A percentile compares a stretch with the other conserved stretches of the same genome.
phyloP scores from a whole-genome alignment of 2,113 vertebrate species.

The Channa argus region DNA sequence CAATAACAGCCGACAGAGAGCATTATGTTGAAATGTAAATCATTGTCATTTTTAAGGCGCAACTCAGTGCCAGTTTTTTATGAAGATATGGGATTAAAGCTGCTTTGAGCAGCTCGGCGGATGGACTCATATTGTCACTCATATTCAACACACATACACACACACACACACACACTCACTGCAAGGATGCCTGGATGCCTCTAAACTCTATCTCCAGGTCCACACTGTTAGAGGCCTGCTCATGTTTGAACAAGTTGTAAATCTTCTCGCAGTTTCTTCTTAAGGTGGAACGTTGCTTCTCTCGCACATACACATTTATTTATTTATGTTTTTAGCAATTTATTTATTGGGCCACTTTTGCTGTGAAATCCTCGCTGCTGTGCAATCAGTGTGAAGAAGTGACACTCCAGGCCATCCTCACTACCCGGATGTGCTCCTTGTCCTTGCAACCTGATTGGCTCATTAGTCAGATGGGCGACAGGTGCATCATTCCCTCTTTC shows the following conservation, averaged over 20 bases:
- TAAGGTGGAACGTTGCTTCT: neutral
- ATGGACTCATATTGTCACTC: slow-evolving; percentile 34
- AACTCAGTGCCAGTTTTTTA: slow-evolving; percentile 46
- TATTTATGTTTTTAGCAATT: no score
- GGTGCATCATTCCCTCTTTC: slow-evolving; percentile 72
- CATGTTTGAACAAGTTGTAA: slow-evolving; percentile 2
- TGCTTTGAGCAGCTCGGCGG: slow-evolving; percentile 35
- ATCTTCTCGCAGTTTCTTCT: slow-evolving; percentile 9
- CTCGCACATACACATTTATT: no score
- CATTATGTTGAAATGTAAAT: slow-evolving; percentile 74
- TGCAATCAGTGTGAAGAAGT: slow-evolving; percentile 22
- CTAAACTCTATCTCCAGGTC: slow-evolving; percentile 9
- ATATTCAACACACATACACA: slow-evolving; percentile 6
- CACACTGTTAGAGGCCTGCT: neutral
- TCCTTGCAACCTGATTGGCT: slow-evolving; percentile 76
- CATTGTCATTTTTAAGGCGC: slow-evolving; percentile 69
- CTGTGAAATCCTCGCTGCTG: slow-evolving; percentile 6
- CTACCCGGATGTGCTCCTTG: slow-evolving; percentile 58
- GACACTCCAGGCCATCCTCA: slow-evolving; percentile 50
- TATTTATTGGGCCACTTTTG: neutral
- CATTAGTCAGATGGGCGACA: slow-evolving; percentile 75
- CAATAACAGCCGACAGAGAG: slow-evolving; percentile 60
- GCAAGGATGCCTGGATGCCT: neutral
- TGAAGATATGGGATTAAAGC: slow-evolving; percentile 62
- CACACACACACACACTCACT: neutral